A percentile compares a stretch with the other conserved stretches of the same genome.
Evolutionary conservation across 1,140 invertebrate species (phyloP).

Genomic region (Cyphomyrmex costatus): DNA sequence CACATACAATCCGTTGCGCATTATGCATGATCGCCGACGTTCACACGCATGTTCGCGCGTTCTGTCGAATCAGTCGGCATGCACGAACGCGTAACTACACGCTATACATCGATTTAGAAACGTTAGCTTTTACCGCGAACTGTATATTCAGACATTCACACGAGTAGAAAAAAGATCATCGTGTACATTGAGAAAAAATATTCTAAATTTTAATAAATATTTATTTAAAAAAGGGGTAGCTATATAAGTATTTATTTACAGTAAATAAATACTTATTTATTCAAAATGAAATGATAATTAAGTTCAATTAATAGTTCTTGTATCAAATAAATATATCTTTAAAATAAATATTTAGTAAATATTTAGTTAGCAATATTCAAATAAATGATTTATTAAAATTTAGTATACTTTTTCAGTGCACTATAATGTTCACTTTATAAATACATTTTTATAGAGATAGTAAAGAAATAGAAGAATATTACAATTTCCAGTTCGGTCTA

Average conservation of each 20-base stretch:
- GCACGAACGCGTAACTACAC: constrained; percentile 45
- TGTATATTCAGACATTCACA: background rate
- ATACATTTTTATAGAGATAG: background rate
- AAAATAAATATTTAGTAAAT: no score
- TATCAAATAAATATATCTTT: no score
- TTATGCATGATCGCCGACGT: constrained; percentile 16
- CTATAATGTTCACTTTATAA: background rate
- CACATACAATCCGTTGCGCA: background rate
- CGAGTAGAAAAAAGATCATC: background rate
- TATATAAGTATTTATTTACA: no score
- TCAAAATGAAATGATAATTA: no score
- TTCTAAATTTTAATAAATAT: no score
- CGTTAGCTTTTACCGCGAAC: constrained; percentile 41
- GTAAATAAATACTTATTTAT: no score
- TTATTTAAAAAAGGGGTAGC: no score
- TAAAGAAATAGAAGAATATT: background rate
- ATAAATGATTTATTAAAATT: no score
- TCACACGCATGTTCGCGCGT: constrained; percentile 46
- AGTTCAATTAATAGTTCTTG: no score
- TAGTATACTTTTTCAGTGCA: no score
- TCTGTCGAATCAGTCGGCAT: constrained; percentile 19
- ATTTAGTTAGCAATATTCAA: no score
- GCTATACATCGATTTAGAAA: constrained; percentile 61
- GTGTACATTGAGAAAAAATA: background rate
- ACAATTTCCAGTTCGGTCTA: background rate